phyloP scores from a whole-genome alignment of 2,113 vertebrate genomes.

The Eira barbara region DNA sequence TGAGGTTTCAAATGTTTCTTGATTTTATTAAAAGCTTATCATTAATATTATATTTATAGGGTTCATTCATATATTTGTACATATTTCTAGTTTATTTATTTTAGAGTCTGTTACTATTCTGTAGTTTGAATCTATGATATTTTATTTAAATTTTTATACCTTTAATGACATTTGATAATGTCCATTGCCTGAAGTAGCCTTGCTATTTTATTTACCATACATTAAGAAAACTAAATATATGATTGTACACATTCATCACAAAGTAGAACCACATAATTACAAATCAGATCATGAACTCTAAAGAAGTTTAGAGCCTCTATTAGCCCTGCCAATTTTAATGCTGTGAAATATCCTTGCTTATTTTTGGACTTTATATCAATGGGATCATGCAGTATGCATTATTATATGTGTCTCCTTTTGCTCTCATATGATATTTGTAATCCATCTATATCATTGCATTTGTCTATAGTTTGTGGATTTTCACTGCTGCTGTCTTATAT shows the following conservation, averaged over 20 bases:
- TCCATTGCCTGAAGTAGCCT: background rate
- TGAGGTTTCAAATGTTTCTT: background rate
- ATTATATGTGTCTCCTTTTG: no score
- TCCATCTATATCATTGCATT: no score
- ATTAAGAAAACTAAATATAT: background rate
- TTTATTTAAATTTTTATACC: background rate
- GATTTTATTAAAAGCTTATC: background rate
- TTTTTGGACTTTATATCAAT: background rate
- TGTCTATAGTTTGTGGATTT: no score
- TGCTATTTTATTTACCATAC: background rate
- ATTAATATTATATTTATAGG: background rate
- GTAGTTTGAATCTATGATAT: background rate
- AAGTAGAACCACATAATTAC: rapidly evolving
- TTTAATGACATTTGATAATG: background rate
- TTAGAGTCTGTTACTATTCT: background rate
- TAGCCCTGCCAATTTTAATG: background rate
- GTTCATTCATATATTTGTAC: background rate
- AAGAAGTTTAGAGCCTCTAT: background rate
- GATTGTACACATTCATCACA: background rate
- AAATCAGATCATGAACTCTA: background rate
- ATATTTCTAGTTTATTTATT: background rate
- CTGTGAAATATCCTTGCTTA: background rate
- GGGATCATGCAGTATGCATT: background rate
- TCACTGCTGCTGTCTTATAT: no score
- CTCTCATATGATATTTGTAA: background rate